Evolutionary conservation across 2,888 invertebrate genomes (phyloP), one percentile per base, ranked within the genome.

Genomic region (Alloscopus bannaensis): DNA sequence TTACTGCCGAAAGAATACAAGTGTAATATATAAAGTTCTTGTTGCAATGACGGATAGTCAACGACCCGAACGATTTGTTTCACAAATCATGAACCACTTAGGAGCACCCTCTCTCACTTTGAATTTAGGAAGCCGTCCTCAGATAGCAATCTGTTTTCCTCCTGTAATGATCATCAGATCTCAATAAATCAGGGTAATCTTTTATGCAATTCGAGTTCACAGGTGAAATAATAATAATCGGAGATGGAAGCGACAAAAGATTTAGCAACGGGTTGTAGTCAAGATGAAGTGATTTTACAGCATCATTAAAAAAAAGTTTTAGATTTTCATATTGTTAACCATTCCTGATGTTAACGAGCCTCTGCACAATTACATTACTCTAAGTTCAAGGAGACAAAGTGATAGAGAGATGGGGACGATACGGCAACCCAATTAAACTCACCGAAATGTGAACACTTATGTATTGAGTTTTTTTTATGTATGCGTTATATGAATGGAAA

Each of bases 181-280:
- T 57, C 24, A 73, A 65, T 73, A 73, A 73, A 73, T 65, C 73
- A 73, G 73, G 22, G 42, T 26, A 73, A 45, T 73, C 22, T 62
- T 40, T 62, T 62, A 42, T 26, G 28, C 3, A 60, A 60, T 8
- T n/a, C 29, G n/a, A n/a, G n/a, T n/a, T n/a, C 29, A 28, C 20
- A 29, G 31, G 36, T 13, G n/a, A 47, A 47, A n/a, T n/a, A 47
- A 47, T 47, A 47, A 47, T n/a, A 47, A 36, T 8, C 13, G 36
- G 36, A 36, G 13, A n/a, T 47, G n/a, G 47, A 47, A 47, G 47
- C 47, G 47, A 47, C 47, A 47, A 47, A 47, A 47, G 47, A 36
- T 8, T 6, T 36, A 36, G 13, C 13, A 36, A 36, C 47, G 18
- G 4, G 11, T 47, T 3, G 11, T 47, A 13, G n/a, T 47, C n/a